These are phyloP conservation scores for Cephalopachus bancanus DNA, from an alignment of 2,797 vertebrate species.

Conservation along the genomic window DNA sequence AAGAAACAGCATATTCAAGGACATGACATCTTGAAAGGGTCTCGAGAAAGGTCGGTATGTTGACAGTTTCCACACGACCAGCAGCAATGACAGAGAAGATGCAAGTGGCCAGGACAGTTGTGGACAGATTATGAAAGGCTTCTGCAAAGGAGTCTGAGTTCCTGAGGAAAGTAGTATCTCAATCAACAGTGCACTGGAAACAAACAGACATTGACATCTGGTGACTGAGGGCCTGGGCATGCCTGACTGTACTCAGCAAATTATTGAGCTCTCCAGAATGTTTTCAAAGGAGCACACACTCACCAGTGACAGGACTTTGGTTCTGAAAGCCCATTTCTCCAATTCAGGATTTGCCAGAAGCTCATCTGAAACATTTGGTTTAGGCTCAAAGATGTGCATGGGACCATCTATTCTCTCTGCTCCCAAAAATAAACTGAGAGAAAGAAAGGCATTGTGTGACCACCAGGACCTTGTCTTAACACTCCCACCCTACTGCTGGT, in stretches of 20 bases:
- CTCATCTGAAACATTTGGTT: not conserved
- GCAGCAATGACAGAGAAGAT: not conserved
- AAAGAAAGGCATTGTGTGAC: not conserved
- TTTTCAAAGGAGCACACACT: not conserved
- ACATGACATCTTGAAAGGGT: not conserved
- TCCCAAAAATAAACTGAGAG: not conserved
- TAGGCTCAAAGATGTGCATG: not conserved
- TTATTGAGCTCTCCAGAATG: not conserved
- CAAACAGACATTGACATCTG: not conserved
- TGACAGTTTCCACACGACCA: too few species aligned
- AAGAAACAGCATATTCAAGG: not conserved
- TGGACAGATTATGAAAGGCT: not conserved
- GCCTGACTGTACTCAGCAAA: not conserved
- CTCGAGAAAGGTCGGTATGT: not conserved
- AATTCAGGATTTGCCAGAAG: too few species aligned
- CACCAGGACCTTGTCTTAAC: not conserved
- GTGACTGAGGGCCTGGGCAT: not conserved
- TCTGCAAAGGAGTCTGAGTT: not conserved
- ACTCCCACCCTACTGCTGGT: fast-evolving
- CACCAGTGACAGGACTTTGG: too few species aligned
- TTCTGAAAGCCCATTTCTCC: fast-evolving
- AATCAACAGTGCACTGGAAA: not conserved
- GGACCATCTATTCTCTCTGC: not conserved
- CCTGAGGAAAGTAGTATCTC: not conserved
- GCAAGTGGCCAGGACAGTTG: not conserved